These are phyloP conservation scores for Patella caerulea DNA, from an alignment of 2,888 invertebrate genomes.

Conservation along the genomic window DNA sequence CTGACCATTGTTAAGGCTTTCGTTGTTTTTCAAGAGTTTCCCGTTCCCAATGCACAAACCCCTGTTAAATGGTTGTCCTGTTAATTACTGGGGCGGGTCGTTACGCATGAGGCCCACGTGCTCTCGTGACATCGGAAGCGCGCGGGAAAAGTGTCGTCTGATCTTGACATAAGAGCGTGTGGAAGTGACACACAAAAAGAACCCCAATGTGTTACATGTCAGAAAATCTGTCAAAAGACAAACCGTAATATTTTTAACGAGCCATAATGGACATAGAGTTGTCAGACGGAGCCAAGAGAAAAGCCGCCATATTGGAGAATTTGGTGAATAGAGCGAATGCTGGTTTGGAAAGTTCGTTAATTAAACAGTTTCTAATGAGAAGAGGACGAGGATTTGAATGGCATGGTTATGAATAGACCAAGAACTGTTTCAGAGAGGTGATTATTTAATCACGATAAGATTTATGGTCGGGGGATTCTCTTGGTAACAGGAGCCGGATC, in stretches of 20 bases:
- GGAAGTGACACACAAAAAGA: constrained; percentile 9
- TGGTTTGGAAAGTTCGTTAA: too few species aligned
- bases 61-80: not conserved
- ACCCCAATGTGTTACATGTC: constrained; percentile 1
- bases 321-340: too few species aligned
- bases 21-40: not conserved
- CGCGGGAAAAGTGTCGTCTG: constrained; percentile 8
- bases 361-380: too few species aligned
- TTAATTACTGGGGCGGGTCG: constrained; percentile 11
- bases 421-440: too few species aligned
- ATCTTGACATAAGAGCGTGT: constrained; percentile 9
- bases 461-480: too few species aligned
- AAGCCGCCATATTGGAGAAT: too few species aligned
- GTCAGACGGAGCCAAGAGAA: not conserved
- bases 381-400: too few species aligned
- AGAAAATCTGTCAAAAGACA: constrained; percentile 8
- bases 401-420: too few species aligned
- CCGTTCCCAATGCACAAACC: not conserved
- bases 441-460: too few species aligned
- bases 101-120: constrained; percentile 7
- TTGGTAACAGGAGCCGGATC: too few species aligned
- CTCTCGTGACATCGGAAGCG: constrained; percentile 1
- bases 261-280: not conserved
- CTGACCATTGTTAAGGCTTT: constrained; percentile 2
- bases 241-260: not conserved